These are phyloP conservation scores for Aramus guarauna DNA, from an alignment of 2,113 vertebrate species.

Conservation along the genomic window DNA sequence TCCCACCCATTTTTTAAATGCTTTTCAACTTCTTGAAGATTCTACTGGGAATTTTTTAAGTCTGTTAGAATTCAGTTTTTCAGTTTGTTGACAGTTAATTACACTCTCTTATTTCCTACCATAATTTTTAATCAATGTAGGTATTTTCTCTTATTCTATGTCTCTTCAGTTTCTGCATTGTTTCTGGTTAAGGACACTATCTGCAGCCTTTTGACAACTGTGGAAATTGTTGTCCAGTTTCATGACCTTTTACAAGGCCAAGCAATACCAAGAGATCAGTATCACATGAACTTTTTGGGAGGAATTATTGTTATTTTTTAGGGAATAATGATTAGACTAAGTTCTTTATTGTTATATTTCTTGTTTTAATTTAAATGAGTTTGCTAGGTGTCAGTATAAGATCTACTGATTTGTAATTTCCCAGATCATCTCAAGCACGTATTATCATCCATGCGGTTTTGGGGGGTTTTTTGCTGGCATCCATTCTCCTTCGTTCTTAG, in stretches of 20 bases:
- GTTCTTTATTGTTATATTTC: not conserved
- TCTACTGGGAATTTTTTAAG: not conserved
- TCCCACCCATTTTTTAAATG: not conserved
- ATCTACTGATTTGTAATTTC: not conserved
- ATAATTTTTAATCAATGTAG: not conserved
- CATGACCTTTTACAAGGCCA: not conserved
- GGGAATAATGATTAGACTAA: not conserved
- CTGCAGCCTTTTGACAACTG: not conserved
- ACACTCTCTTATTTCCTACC: not conserved
- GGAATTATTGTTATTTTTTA: not conserved
- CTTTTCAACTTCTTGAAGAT: not conserved
- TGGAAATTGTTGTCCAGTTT: not conserved
- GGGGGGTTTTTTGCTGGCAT: not conserved
- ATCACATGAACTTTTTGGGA: not conserved
- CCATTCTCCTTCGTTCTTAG: not conserved
- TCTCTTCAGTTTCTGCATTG: not conserved
- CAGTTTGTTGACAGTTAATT: not conserved
- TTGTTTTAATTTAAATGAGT: not conserved
- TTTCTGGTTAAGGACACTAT: not conserved
- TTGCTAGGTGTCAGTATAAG: not conserved
- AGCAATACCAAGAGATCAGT: not conserved
- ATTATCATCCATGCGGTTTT: not conserved
- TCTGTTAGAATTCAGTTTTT: not conserved
- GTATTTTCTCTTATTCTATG: not conserved
- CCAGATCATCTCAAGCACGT: not conserved